A percentile compares a stretch with the other conserved stretches of the same genome.
phyloP scores from a whole-genome alignment of 2,797 vertebrate species.

The Cuculus canorus region DNA sequence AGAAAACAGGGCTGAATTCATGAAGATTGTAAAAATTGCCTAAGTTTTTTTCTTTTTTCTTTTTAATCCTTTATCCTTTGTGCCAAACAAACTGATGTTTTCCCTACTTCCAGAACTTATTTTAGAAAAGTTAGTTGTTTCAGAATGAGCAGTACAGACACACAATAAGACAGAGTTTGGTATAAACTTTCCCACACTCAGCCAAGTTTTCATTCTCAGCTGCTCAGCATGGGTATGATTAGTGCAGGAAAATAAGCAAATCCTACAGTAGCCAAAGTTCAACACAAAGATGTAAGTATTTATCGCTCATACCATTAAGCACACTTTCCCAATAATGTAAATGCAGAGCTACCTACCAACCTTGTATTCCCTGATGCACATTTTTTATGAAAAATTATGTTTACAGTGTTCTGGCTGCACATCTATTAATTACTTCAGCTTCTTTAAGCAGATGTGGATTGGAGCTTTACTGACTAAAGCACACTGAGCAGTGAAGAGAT shows the following conservation, averaged over 20 bases:
- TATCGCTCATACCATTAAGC: background rate
- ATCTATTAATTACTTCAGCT: background rate
- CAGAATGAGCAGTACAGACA: background rate
- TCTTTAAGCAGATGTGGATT: background rate
- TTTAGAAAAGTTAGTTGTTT: background rate
- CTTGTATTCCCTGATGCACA: background rate
- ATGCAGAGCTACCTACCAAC: background rate
- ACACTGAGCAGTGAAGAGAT: background rate
- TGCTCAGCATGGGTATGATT: background rate
- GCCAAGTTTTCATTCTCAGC: background rate
- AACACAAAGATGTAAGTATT: background rate
- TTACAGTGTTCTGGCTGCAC: background rate
- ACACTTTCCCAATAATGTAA: background rate
- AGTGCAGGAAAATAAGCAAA: background rate
- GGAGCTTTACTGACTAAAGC: background rate
- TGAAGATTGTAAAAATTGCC: background rate
- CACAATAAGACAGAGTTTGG: background rate
- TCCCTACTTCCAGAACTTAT: background rate
- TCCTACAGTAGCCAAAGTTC: background rate
- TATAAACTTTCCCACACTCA: background rate
- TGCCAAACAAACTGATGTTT: background rate
- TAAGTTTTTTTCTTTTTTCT: background rate
- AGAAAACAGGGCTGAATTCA: background rate
- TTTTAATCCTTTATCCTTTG: background rate
- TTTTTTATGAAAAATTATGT: background rate